Conservation (phyloP, 2,797 vertebrate species). For the Diplodus puntazzo region DNA sequence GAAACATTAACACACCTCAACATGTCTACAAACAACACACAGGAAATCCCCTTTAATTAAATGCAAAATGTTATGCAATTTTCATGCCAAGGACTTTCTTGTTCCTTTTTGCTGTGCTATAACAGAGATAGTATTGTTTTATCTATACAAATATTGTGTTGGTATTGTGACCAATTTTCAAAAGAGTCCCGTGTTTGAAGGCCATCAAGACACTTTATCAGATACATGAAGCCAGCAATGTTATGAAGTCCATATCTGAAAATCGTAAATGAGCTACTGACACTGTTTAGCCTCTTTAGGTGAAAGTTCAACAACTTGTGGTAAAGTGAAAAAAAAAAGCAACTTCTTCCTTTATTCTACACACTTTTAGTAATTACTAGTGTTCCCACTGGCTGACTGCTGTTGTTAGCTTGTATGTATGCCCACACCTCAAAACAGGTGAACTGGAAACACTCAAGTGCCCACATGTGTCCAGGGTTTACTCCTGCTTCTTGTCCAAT, state of each 20-base stretch:
- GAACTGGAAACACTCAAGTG: background rate
- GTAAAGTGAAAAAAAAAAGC: background rate
- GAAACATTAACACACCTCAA: too few relatives aligned
- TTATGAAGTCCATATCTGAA: background rate
- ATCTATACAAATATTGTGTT: too few relatives aligned
- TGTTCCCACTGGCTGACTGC: background rate
- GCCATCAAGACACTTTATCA: too few relatives aligned
- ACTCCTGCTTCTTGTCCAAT: background rate
- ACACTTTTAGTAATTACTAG: background rate
- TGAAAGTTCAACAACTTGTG: background rate
- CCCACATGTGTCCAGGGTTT: background rate
- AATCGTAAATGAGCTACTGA: background rate
- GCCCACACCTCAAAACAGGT: background rate
- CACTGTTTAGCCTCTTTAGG: background rate
- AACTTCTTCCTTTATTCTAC: background rate
- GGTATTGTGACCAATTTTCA: too few relatives aligned
- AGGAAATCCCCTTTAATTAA: too few relatives aligned
- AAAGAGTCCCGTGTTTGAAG: background rate
- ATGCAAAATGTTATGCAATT: too few relatives aligned
- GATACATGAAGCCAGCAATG: too few relatives aligned
- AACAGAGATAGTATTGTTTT: too few relatives aligned
- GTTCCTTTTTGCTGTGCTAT: too few relatives aligned
- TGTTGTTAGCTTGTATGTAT: background rate
- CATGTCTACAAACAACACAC: too few relatives aligned
- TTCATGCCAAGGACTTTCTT: too few relatives aligned